Conservation (phyloP, 2,888 invertebrate species). For the Abrostola tripartita region DNA sequence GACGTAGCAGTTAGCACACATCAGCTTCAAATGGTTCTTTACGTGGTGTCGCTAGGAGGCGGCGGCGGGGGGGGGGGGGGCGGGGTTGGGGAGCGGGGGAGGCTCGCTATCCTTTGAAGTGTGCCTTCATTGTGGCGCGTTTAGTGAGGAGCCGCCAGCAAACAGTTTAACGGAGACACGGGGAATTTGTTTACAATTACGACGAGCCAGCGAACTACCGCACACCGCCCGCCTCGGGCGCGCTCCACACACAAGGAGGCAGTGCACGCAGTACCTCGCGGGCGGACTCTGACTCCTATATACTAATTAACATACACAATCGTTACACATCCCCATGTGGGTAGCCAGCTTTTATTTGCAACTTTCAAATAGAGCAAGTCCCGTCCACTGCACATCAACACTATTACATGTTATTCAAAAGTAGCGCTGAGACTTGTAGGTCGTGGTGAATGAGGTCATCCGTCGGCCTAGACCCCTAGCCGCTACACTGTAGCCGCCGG, state of each 20-base stretch:
- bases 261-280: not conserved
- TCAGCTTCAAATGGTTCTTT: not conserved
- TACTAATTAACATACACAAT: too few relatives aligned
- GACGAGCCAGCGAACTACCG: constrained; percentile 7
- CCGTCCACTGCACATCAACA: too few relatives aligned
- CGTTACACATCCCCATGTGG: too few relatives aligned
- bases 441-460: too few relatives aligned
- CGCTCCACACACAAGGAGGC: not conserved
- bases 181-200: constrained; percentile 39
- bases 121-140: constrained; percentile 35
- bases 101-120: constrained; percentile 28
- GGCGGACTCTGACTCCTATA: too few relatives aligned
- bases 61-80: not conserved
- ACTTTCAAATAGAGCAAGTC: too few relatives aligned
- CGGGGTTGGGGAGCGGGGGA: constrained; percentile 2
- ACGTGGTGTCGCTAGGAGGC: not conserved
- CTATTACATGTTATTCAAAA: too few relatives aligned
- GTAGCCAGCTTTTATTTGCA: too few relatives aligned
- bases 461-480: too few relatives aligned
- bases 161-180: constrained; percentile 37
- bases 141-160: constrained; percentile 24
- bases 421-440: too few relatives aligned
- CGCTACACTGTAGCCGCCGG: too few relatives aligned
- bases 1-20: too few relatives aligned
- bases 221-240: not conserved